These are phyloP conservation scores for Penaeus japonicus DNA, from an alignment of 1,140 invertebrate species.

Conservation along the genomic window DNA sequence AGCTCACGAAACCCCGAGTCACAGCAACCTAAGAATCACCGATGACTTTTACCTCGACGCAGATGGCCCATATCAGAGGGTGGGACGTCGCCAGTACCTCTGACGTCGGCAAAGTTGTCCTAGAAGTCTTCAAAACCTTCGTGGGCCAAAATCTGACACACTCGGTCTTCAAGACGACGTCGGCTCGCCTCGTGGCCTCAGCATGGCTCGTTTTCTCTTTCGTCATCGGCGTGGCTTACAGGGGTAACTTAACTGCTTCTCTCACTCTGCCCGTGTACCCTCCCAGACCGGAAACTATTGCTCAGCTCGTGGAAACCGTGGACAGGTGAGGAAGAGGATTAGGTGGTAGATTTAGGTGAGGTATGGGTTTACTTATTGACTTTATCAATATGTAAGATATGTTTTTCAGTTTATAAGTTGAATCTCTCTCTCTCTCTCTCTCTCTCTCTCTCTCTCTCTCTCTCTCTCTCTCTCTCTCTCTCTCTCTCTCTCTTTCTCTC, in stretches of 20 bases:
- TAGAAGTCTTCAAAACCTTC: neutral
- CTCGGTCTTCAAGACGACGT: neutral
- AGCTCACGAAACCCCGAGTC: no score
- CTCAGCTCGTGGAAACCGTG: neutral
- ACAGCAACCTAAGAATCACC: neutral
- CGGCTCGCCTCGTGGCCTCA: neutral
- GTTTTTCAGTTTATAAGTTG: no score
- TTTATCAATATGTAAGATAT: no score
- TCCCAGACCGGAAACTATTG: neutral
- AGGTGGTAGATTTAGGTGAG: no score
- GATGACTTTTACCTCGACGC: neutral
- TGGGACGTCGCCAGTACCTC: neutral
- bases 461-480: no score
- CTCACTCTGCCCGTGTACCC: neutral
- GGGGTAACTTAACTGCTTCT: slow-evolving; percentile 3
- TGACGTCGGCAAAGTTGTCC: neutral
- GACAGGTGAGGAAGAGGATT: neutral
- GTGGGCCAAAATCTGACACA: neutral
- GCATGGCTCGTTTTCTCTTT: neutral
- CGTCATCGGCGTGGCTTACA: neutral
- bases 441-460: no score
- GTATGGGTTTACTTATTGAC: no score
- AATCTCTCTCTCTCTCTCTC: no score
- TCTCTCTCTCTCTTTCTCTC: no score
- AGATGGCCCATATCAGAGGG: neutral